A percentile compares a stretch with the other conserved stretches of the same genome.
phyloP scores from a whole-genome alignment of 2,797 vertebrate genomes.

The Aselliscus stoliczkanus region DNA sequence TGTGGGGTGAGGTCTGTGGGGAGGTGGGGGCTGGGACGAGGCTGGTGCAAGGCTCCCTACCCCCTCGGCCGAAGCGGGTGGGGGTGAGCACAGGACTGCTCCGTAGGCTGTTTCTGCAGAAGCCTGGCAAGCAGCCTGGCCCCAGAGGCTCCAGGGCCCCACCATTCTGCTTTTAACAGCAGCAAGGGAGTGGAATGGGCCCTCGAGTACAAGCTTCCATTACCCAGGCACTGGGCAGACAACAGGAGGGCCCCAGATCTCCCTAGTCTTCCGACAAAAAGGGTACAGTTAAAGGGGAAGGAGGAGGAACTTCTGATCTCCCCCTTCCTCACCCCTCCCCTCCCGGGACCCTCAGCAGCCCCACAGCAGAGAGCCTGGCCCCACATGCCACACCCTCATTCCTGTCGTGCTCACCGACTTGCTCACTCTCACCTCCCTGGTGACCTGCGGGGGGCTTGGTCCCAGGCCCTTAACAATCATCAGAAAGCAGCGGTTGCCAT shows the following conservation, averaged over 20 bases:
- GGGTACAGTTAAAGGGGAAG: not conserved
- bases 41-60: not conserved
- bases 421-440: not conserved
- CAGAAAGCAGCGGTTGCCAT: not conserved
- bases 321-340: not conserved
- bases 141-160: conserved; percentile 44
- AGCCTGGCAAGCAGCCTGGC: conserved; percentile 59
- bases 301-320: not conserved
- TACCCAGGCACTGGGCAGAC: not conserved
- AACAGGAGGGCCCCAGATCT: not conserved
- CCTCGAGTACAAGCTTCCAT: not conserved
- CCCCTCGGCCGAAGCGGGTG: accelerated
- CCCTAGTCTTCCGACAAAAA: not conserved
- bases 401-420: not conserved
- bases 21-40: not conserved
- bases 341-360: not conserved
- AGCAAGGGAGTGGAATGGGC: not conserved
- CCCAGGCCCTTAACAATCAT: not conserved
- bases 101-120: conserved; percentile 34
- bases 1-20: not conserved
- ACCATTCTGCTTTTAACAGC: conserved; percentile 40
- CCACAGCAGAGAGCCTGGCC: not conserved
- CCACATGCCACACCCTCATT: not conserved
- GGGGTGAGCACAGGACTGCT: not conserved
- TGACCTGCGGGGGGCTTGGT: not conserved